phyloP scores from a whole-genome alignment of 2,797 vertebrate species.

The Gorsachius magnificus region DNA sequence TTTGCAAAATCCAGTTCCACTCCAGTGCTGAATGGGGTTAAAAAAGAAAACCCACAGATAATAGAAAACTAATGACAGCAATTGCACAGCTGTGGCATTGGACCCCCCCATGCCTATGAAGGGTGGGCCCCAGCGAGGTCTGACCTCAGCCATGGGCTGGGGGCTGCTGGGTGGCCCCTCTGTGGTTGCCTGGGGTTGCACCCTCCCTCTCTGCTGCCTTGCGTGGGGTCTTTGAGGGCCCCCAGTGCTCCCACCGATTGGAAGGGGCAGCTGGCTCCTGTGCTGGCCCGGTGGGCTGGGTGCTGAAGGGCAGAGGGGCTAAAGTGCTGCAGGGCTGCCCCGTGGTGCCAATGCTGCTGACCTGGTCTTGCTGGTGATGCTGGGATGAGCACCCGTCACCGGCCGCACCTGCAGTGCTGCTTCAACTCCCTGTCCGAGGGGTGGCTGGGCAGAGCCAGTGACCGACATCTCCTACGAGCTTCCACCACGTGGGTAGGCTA shows the following conservation, averaged over 20 bases:
- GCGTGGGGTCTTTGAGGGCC: not conserved
- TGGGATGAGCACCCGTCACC: not conserved
- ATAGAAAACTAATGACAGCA: not conserved
- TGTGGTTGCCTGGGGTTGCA: not conserved
- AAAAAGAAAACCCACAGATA: not conserved
- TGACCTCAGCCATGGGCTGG: not conserved
- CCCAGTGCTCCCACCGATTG: rapidly evolving
- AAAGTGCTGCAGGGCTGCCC: not conserved
- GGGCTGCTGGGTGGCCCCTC: not conserved
- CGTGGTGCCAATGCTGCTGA: no score
- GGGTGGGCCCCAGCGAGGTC: no score
- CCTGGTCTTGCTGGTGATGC: not conserved
- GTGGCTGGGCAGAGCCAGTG: not conserved
- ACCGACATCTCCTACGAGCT: not conserved
- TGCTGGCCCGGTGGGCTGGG: not conserved
- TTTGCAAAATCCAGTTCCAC: not conserved
- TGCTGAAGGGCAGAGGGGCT: not conserved
- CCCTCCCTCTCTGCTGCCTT: rapidly evolving
- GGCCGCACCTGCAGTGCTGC: rapidly evolving
- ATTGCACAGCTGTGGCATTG: not conserved
- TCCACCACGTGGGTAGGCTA: not conserved
- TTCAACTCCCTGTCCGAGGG: rapidly evolving
- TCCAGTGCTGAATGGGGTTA: not conserved
- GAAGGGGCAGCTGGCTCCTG: not conserved
- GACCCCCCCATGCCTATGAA: rapidly evolving